phyloP scores from a whole-genome alignment of 1,140 invertebrate species.

The Penaeus japonicus region DNA sequence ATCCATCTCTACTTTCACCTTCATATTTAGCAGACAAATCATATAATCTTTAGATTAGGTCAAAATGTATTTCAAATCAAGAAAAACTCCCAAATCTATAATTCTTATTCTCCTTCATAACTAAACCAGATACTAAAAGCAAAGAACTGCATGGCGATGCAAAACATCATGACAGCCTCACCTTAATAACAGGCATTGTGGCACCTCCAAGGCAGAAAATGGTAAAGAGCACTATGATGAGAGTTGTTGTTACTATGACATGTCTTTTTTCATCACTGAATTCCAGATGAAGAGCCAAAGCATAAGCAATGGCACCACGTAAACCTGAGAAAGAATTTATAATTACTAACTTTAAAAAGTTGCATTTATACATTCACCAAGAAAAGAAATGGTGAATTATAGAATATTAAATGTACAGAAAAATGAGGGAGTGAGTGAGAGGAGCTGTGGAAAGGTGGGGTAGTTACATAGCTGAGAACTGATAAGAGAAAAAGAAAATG shows the following conservation, averaged over 20 bases:
- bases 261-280: constrained; percentile 92
- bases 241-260: constrained; percentile 95
- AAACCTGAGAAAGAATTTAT: constrained; percentile 71
- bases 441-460: too few relatives aligned
- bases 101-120: constrained; percentile 60
- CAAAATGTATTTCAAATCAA: too few relatives aligned
- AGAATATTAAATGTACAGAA: too few relatives aligned
- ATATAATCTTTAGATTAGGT: too few relatives aligned
- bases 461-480: too few relatives aligned
- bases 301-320: constrained; percentile 97
- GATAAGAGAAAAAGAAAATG: too few relatives aligned
- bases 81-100: too few relatives aligned
- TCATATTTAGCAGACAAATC: too few relatives aligned
- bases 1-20: too few relatives aligned
- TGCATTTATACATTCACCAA: too few relatives aligned
- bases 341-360: background rate
- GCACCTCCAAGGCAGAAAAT: constrained; percentile 94
- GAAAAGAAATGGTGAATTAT: too few relatives aligned
- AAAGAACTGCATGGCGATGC: background rate
- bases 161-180: background rate
- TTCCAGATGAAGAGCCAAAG: constrained; percentile 93
- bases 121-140: constrained; percentile 8
- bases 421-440: too few relatives aligned
- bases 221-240: constrained; percentile 96
- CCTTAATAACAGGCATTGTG: constrained; percentile 93